Conservation (phyloP, 2,797 vertebrate species). For the Typhlichthys eigenmanni region DNA sequence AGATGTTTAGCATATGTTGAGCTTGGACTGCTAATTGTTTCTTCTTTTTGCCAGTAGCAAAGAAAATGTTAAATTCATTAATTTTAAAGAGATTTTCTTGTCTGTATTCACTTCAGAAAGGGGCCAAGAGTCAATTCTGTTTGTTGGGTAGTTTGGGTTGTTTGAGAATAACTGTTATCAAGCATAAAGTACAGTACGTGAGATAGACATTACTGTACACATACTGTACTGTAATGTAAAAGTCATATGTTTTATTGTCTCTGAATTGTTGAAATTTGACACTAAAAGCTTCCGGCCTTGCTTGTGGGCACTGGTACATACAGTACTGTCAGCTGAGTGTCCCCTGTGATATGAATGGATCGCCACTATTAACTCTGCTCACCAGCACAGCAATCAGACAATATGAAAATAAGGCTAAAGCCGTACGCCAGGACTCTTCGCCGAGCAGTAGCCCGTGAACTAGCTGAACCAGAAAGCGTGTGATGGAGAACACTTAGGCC, state of each 20-base stretch:
- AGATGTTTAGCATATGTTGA: conserved; percentile 50
- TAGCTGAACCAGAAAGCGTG: conserved; percentile 71
- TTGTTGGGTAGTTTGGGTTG: conserved; percentile 9
- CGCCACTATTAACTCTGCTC: conserved; percentile 33
- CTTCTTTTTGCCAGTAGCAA: conserved; percentile 52
- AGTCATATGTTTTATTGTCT: conserved; percentile 42
- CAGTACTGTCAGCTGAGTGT: conserved; percentile 31
- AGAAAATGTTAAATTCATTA: conserved; percentile 57
- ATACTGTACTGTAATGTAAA: background rate
- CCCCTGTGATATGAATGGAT: conserved; percentile 37
- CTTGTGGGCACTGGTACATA: conserved; percentile 30
- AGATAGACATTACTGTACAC: background rate
- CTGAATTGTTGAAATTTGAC: conserved; percentile 44
- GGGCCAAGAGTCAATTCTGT: conserved; percentile 15
- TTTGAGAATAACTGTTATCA: conserved; percentile 18
- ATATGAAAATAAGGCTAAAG: conserved; percentile 59
- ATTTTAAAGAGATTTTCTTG: conserved; percentile 38
- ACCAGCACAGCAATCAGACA: conserved; percentile 48
- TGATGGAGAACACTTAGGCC: conserved; percentile 82
- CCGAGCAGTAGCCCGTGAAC: conserved; percentile 64
- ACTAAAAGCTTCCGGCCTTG: conserved; percentile 13
- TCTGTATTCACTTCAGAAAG: conserved; percentile 4
- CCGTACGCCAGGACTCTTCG: conserved; percentile 53
- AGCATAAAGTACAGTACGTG: background rate
- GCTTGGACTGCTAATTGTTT: conserved; percentile 57